Base-by-base conservation (phyloP, 2,113 vertebrate genomes). In the Clupea harengus region DNA sequence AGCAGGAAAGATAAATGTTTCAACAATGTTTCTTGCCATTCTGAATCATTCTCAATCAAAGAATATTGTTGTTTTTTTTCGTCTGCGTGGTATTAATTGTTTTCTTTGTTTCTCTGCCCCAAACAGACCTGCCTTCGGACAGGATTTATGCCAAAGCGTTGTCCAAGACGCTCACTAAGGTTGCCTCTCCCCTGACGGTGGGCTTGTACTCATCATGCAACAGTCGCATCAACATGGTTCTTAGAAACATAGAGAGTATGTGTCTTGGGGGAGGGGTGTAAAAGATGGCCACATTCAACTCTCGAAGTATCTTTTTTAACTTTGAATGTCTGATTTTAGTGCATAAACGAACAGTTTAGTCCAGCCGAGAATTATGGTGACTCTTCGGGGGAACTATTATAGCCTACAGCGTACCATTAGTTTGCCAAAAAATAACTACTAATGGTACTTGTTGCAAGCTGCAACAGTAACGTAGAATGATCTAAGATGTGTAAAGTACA, bases 191-290 rank as follows among this genome's bases (percentile, higher is more conserved):
- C 1, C 90, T 93, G 15, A 97, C 96, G 1, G 95, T 97, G 8
- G 96, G 96, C 17, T 93, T 97, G 67, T 96, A 96, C 83, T 95
- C 95, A 2, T 91, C 95, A 39, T 97, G 96, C 91, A 91, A 93
- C 47, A 92, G 93, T 86, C 92, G 93, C 78, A 92, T 94, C 45
- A 91, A 91, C 64, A 87, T 90, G 81, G 93, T 96, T 75, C 94
- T 96, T 2, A 75, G 81, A 45, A 91, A 92, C 78, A 92, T 96
- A 64, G 90, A 95, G 91, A 89, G 96, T 96, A 89, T 60, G 91
- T 90, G 44, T 32, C 64, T 72, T 9, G 25, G 8, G 64, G 25
- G 0, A 15, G 39, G 39, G 39, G 39, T 39, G 39, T 39, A 39
- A 2, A 39, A 39, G 39, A 2, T 39, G 39, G 39, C 39, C 39